Conservation (phyloP, 2,888 invertebrate genomes). For the Hetaerina titia region DNA sequence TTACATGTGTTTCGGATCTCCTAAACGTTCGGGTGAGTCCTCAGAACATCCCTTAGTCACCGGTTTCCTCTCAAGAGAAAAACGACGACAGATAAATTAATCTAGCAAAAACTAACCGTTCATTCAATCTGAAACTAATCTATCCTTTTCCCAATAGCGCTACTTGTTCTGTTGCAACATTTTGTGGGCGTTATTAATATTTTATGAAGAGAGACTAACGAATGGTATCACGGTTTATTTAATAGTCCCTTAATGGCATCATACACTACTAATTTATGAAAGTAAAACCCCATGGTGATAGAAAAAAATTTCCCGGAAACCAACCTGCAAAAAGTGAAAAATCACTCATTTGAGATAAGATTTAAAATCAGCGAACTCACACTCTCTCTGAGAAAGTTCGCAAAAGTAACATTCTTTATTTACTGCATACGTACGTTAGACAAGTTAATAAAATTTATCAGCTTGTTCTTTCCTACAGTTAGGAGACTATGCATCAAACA, state of each 20-base stretch:
- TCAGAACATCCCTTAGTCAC: not conserved
- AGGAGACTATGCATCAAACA: too few species aligned
- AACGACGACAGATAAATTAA: not conserved
- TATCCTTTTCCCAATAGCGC: not conserved
- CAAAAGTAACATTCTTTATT: too few species aligned
- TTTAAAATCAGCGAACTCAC: too few species aligned
- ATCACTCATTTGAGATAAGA: too few species aligned
- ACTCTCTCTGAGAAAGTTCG: too few species aligned
- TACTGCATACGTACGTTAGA: too few species aligned
- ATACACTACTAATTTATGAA: too few species aligned
- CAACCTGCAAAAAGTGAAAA: too few species aligned
- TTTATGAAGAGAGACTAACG: not conserved
- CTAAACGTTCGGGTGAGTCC: not conserved
- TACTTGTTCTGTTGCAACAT: not conserved
- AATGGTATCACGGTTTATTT: not conserved
- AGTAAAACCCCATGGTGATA: too few species aligned
- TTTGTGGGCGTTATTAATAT: not conserved
- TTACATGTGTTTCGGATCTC: not conserved
- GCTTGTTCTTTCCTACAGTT: too few species aligned
- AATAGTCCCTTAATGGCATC: not conserved
- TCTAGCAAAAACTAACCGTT: not conserved
- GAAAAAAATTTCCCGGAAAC: too few species aligned
- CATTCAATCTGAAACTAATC: not conserved
- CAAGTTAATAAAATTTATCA: too few species aligned
- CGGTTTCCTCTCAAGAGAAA: not conserved